Evolutionary conservation across 2,888 invertebrate genomes (phyloP), one percentile per base, ranked within the genome.

Genomic region (Hemistola chrysoprasaria): DNA sequence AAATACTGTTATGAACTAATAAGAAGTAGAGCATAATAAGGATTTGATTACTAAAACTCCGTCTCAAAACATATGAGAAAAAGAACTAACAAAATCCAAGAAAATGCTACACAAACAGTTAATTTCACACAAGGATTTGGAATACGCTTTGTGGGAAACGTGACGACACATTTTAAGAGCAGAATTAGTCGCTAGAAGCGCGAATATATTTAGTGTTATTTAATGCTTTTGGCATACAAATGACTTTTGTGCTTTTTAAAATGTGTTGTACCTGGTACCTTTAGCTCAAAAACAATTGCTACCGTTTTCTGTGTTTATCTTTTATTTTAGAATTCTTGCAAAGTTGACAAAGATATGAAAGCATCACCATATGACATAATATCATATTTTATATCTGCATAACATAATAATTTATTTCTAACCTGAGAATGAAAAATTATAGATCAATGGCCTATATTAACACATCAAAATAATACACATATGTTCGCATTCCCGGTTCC

Each of bases 141-240:
- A 67, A 69, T 72, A 62, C 65, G 64, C 65, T 62, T 38, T 56
- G 42, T 31, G 51, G 44, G 66, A 4, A 54, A 79, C 82, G 82
- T 83, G 83, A 79, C 73, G 55, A 57, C 67, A 71, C 74, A 73
- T 78, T 71, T 76, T 66, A 76, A 80, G 73, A 66, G 71, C 69
- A 57, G 71, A 75, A 77, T 80, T 76, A 72, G 60, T 60, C 50
- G 51, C 68, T 60, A 63, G 16, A 16, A 16, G 59, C 67, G 67
- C 66, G 59, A 76, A 74, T 69, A 57, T 61, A 59, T 62, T 61
- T 47, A 45, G 53, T 46, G 43, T 39, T 36, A 47, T 40, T 42
- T 28, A 44, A 51, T 55, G 62, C 54, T 53, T 54, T 48, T 43
- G 23, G 65, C 63, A 65, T 66, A 62, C 60, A 53, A 64, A 68